Evolutionary conservation across 2,113 vertebrate genomes (phyloP), one percentile per base, ranked within the genome.

Genomic region (Xyliphius kryptos): DNA sequence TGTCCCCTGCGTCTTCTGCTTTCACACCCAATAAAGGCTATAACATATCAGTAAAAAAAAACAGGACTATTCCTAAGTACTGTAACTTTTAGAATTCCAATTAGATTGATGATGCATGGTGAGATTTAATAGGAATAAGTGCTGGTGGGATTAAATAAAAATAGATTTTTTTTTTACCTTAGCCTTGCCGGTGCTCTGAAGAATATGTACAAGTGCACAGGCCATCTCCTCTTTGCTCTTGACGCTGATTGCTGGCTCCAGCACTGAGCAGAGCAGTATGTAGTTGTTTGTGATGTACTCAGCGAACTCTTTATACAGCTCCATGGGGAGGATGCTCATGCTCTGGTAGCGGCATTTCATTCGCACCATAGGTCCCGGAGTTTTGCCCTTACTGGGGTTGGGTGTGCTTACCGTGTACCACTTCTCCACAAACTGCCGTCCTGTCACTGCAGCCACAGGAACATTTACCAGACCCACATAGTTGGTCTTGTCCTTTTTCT

Each of bases 251-350:
- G 87, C 85, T 4, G 90, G 90, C 77, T 99, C 96, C 46, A 99
- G 86, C 40, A 91, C 85, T 0, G 89, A 89, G 57, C 96, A 97
- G 9, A 97, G 90, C 66, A 91, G 89, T 86, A 97, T 88, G 82
- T 99, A 98, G 72, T 95, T 94, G 83, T 94, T 91, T 44, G 94
- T 97, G 83, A 96, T 92, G 80, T 94, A 97, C 79, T 99, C 96
- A 0, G 96, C 96, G 1, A 99, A 98, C 81, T 99, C 96, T 56
- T 99, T 99, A 82, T 99, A 99, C 86, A 91, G 92, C 82, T 99
- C 96, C 94, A 98, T 99, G 48, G 96, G 96, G 6, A 99, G 86
- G 67, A 99, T 95, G 79, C 86, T 85, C 70, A 99, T 87, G 12
- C 91, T 98, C 87, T 97, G 95, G 80, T 97, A 97, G 7, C 95